Evolutionary conservation across 1,140 invertebrate species (phyloP).

Genomic region (Scaptomyza montana): DNA sequence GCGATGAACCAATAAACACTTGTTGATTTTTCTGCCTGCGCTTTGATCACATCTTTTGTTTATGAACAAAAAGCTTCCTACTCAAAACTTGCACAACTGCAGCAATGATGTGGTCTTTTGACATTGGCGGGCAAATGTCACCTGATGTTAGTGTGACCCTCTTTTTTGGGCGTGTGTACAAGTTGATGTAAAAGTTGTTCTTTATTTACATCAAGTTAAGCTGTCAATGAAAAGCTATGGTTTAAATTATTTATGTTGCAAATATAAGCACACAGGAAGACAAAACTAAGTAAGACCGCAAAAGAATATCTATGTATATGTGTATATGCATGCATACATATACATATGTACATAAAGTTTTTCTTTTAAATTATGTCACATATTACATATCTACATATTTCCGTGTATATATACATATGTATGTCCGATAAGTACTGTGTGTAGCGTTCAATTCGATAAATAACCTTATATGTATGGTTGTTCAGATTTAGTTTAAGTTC

Average conservation of each 20-base stretch:
- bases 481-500: too few species aligned
- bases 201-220: too few species aligned
- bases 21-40: constrained; percentile 31
- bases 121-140: constrained; percentile 20
- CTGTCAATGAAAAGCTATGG: too few species aligned
- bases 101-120: constrained; percentile 42
- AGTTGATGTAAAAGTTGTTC: neutral
- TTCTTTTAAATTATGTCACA: neutral
- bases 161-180: constrained; percentile 1
- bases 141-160: constrained; percentile 1
- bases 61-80: neutral
- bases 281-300: neutral
- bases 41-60: constrained; percentile 23
- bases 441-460: too few species aligned
- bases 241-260: too few species aligned
- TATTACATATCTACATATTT: neutral
- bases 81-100: neutral
- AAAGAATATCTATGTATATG: neutral
- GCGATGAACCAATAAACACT: constrained; percentile 14
- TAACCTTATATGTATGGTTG: too few species aligned
- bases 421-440: too few species aligned
- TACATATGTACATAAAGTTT: neutral
- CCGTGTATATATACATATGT: neutral
- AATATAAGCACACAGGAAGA: too few species aligned
- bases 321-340: constrained; percentile 4